Evolutionary conservation across 2,888 invertebrate genomes (phyloP).

Genomic region (Parapristionchus giblindavisi): DNA sequence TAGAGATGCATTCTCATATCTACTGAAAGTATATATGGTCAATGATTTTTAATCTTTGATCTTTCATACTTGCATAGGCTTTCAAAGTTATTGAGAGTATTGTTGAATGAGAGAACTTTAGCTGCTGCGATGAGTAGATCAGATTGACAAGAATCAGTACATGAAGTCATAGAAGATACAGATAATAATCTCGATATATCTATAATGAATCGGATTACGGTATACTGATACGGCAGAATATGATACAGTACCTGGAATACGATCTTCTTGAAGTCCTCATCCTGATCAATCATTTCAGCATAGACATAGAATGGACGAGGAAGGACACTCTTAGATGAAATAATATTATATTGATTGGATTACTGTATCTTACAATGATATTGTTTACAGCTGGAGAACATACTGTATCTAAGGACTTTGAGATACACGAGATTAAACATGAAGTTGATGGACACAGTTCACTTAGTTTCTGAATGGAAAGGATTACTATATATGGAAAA

Average conservation of each 20-base stretch:
- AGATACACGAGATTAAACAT: slow-evolving; percentile 25
- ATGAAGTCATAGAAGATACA: slow-evolving; percentile 17
- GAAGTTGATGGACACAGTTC: slow-evolving; percentile 18
- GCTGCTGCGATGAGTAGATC: slow-evolving; percentile 24
- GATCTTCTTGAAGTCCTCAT: slow-evolving; percentile 17
- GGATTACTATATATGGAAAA: no score
- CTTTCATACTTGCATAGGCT: slow-evolving; percentile 31
- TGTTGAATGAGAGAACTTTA: slow-evolving; percentile 28
- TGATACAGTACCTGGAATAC: slow-evolving; percentile 26
- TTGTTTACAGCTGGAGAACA: slow-evolving; percentile 27
- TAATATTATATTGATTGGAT: no score
- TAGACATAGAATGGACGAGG: slow-evolving; percentile 34
- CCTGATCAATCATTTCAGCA: slow-evolving; percentile 25
- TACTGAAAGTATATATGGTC: background rate
- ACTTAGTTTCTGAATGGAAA: slow-evolving; percentile 19
- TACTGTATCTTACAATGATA: slow-evolving; percentile 14
- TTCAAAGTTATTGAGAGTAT: slow-evolving; percentile 33
- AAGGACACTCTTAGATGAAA: slow-evolving; percentile 2
- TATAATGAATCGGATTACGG: background rate
- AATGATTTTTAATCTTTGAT: no score
- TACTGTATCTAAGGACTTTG: slow-evolving; percentile 6
- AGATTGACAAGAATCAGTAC: slow-evolving; percentile 23
- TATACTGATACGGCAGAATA: slow-evolving; percentile 4
- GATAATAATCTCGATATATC: slow-evolving; percentile 14
- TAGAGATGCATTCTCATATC: slow-evolving; percentile 17